A percentile compares a stretch with the other conserved stretches of the same genome.
These are phyloP conservation scores for Rhombomys opimus DNA, from an alignment of 2,113 vertebrate species.

Conservation along the genomic window DNA sequence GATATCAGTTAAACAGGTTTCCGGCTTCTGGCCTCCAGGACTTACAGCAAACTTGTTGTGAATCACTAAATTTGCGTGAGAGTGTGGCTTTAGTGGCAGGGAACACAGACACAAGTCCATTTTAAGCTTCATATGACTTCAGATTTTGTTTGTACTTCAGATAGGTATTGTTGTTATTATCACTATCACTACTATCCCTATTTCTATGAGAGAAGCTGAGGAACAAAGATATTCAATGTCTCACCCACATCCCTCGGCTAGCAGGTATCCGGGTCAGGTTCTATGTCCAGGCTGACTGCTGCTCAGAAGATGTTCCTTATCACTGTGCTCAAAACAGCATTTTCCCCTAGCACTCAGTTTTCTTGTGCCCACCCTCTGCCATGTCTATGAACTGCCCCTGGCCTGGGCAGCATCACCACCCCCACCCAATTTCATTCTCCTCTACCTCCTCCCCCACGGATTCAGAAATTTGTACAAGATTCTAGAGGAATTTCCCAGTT, in stretches of 20 bases:
- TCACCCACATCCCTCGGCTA: background rate
- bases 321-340: fast-evolving
- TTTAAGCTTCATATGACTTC: conserved; percentile 3
- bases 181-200: background rate
- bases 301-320: background rate
- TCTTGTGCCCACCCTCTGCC: background rate
- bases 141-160: background rate
- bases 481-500: background rate
- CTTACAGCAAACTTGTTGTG: background rate
- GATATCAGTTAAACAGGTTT: background rate
- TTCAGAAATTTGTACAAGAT: background rate
- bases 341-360: background rate
- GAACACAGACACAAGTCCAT: background rate
- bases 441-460: background rate
- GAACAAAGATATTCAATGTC: background rate
- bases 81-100: background rate
- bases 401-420: background rate
- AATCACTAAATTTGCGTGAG: background rate
- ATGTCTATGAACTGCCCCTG: background rate
- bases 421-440: background rate
- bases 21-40: background rate
- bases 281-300: background rate
- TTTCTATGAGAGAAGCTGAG: background rate
- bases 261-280: background rate
- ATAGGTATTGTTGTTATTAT: background rate